These are phyloP conservation scores for Clangula hyemalis DNA, from an alignment of 2,797 vertebrate species.

Conservation along the genomic window DNA sequence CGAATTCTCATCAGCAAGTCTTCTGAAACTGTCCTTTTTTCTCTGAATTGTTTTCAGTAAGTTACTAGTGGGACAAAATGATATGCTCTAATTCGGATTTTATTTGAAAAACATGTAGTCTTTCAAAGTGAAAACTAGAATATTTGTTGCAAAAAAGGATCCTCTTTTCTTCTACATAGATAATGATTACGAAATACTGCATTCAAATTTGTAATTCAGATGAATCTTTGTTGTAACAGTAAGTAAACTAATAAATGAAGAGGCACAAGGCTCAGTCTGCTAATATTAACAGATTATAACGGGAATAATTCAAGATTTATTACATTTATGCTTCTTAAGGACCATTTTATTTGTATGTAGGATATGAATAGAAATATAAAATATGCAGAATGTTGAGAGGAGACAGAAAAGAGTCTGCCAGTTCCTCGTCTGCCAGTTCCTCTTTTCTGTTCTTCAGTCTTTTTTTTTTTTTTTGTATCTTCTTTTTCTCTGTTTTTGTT, in stretches of 20 bases:
- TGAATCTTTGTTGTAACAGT: not conserved
- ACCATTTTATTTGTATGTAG: not conserved
- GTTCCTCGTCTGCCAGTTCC: not conserved
- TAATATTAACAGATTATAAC: not conserved
- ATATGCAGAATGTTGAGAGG: not conserved
- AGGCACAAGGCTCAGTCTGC: not conserved
- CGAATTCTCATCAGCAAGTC: not conserved
- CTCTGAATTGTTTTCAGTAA: not conserved
- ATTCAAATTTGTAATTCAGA: not conserved
- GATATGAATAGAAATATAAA: not conserved
- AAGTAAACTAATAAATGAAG: not conserved
- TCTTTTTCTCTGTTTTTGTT: not conserved
- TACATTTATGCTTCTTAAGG: not conserved
- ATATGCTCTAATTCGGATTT: not conserved
- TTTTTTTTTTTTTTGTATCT: not conserved
- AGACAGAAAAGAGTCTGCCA: not conserved
- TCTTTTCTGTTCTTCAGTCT: not conserved
- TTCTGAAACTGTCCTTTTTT: not conserved
- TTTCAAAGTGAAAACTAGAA: not conserved
- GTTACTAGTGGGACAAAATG: not conserved
- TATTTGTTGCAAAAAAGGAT: not conserved
- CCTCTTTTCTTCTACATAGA: not conserved
- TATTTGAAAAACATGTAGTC: not conserved
- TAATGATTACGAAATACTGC: not conserved
- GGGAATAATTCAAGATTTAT: not conserved